Conservation (phyloP, 2,797 vertebrate species). For the Diglossa cyanea region DNA sequence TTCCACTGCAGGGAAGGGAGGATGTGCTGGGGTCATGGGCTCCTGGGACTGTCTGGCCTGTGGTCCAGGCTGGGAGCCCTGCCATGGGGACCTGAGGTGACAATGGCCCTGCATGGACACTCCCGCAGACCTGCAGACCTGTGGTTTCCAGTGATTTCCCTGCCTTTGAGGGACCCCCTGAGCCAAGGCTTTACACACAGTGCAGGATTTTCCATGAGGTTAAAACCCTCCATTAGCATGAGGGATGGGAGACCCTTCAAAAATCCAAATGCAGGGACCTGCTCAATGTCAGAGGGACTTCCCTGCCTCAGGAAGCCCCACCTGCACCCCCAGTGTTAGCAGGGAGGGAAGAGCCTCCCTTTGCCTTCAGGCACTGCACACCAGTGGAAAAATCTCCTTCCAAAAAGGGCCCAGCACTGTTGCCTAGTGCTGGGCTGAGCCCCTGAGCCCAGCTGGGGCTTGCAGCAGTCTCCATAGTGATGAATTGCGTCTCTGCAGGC, state of each 20-base stretch:
- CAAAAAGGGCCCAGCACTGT: neutral
- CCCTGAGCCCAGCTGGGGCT: neutral
- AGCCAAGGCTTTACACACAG: neutral
- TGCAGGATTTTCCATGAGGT: neutral
- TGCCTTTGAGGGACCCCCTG: neutral
- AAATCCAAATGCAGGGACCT: neutral
- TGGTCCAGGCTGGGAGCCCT: neutral
- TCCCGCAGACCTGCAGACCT: fast-evolving
- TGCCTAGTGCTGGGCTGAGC: neutral
- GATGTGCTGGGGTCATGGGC: fast-evolving
- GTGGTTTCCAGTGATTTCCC: neutral
- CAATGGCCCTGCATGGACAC: neutral
- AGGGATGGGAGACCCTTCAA: neutral
- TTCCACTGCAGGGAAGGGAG: neutral
- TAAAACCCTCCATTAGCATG: neutral
- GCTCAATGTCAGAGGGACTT: neutral
- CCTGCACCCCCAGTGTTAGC: neutral
- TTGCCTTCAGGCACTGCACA: neutral
- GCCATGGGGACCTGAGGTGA: neutral
- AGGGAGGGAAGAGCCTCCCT: neutral
- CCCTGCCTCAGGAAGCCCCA: neutral
- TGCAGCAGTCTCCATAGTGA: constrained; percentile 14
- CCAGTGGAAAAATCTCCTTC: neutral
- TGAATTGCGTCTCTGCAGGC: neutral
- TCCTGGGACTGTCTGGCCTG: fast-evolving